A percentile compares a stretch with the other conserved stretches of the same genome.
Conservation (phyloP, 2,888 invertebrate genomes). For the Eumacrocentrus americanus region DNA sequence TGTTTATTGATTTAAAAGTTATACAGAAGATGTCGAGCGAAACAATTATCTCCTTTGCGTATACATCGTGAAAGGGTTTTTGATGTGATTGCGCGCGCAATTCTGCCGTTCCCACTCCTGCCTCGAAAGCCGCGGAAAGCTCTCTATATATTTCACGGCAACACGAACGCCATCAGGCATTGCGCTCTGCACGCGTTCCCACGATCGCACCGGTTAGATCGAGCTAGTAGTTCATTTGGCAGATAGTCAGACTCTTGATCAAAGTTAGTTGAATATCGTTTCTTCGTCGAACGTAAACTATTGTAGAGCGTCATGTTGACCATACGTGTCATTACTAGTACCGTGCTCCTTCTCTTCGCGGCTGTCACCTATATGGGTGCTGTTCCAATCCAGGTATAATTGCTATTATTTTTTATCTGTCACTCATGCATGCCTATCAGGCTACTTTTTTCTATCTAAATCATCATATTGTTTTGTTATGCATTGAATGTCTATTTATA, state of each 20-base stretch:
- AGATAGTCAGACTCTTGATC: no score
- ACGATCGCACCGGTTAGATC: no score
- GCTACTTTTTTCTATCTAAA: not conserved
- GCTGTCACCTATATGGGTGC: constrained; percentile 32
- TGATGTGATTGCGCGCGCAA: constrained; percentile 37
- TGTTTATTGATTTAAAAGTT: constrained; percentile 8
- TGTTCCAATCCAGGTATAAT: constrained; percentile 43
- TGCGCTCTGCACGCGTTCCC: constrained; percentile 37
- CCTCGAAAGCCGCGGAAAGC: constrained; percentile 26
- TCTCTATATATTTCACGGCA: constrained; percentile 50
- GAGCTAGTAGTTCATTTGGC: no score
- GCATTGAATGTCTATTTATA: no score
- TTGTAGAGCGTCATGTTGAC: constrained; percentile 26
- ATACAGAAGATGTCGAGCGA: constrained; percentile 2
- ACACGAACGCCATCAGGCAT: constrained; percentile 44
- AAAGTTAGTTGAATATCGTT: no score
- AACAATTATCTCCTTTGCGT: constrained; percentile 10
- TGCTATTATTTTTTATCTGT: constrained; percentile 4
- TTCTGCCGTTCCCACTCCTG: constrained; percentile 34
- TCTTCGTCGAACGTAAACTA: constrained; percentile 17
- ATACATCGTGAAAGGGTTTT: constrained; percentile 24
- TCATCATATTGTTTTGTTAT: no score
- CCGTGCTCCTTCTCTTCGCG: constrained; percentile 33
- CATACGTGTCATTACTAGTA: constrained; percentile 18
- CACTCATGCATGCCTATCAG: no score